A percentile compares a stretch with the other conserved stretches of the same genome.
These are phyloP conservation scores for Drosophila aldrichi DNA, from an alignment of 2,888 invertebrate species.

Conservation along the genomic window DNA sequence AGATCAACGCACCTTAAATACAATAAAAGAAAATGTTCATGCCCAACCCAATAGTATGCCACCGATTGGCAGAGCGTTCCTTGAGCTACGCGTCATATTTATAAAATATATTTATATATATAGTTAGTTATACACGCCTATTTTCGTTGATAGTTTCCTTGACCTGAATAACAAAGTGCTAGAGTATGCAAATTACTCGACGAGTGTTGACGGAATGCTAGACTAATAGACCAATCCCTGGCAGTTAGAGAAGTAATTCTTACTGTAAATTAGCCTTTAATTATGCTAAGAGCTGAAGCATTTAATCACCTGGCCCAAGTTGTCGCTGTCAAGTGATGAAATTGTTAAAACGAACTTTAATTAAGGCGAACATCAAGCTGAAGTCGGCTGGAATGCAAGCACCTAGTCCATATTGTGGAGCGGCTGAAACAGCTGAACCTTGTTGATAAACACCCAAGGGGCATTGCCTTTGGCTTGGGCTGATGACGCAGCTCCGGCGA, in stretches of 20 bases:
- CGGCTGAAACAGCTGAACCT: conserved; percentile 64
- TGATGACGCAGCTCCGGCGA: conserved; percentile 57
- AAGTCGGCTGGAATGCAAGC: conserved; percentile 49
- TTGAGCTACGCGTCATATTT: background rate
- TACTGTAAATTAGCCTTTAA: conserved; percentile 54
- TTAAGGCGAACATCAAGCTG: conserved; percentile 52
- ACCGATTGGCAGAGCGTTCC: conserved; percentile 12
- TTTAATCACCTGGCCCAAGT: conserved; percentile 30
- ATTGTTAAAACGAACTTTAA: conserved; percentile 67
- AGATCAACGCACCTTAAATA: conserved; percentile 23
- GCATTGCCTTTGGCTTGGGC: conserved; percentile 44
- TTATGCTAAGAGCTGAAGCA: conserved; percentile 46
- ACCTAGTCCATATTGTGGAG: conserved; percentile 49
- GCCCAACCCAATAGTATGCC: conserved; percentile 30
- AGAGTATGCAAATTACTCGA: conserved; percentile 52
- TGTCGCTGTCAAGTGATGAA: conserved; percentile 54
- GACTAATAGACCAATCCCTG: conserved; percentile 34
- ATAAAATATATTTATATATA: background rate
- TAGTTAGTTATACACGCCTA: conserved; percentile 6
- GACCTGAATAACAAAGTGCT: conserved; percentile 68
- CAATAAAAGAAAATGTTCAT: background rate
- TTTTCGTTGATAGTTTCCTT: conserved; percentile 67
- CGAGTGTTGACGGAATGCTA: conserved; percentile 40
- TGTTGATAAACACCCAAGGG: conserved; percentile 66
- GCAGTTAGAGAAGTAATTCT: background rate